Evolutionary conservation across 2,888 invertebrate genomes (phyloP), one percentile per base, ranked within the genome.

Genomic region (Rhopalosiphum nymphaeae): DNA sequence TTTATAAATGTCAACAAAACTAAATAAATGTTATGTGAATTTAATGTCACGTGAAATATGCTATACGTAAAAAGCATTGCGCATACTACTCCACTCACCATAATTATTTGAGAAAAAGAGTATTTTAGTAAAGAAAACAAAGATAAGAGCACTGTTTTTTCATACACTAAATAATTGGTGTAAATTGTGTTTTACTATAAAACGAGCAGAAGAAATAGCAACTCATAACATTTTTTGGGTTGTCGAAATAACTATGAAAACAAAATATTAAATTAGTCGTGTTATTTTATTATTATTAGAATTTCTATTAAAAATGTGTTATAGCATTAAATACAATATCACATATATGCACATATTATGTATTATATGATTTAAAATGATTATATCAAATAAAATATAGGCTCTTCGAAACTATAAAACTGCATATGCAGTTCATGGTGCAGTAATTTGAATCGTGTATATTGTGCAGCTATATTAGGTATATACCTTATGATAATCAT

Each of bases 1-100:
- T 89, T 89, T 16, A 57, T 57, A 89, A 89, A 89, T 21, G 57
- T 89, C 61, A 44, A 89, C 57, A 44, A 89, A 61, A 61, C 89
- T 10, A 13, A 61, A 89, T 61, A 61, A 44, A 89, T 61, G 44
- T 61, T 57, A 61, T 16, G 29, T 16, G 21, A 29, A 89, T 89
- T 89, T 89, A 89, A 88, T 88, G 53, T 53, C 87, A 36, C 53
- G 53, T 53, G 42, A 89, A 89, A 89, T 57, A 4, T 42, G 9
- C 13, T 16, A 36, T 78, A n/a, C n/a, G 25, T 87, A 13, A 89
- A 89, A 57, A 57, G 36, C 78, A 7, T 21, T 36, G 78, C 9
- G 29, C 16, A 46, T 25, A 84, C 26, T 84, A 42, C 25, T 85
- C 4, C 9, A 42, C 21, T 1, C 36, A 78, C 78, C 9, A 36